These are phyloP conservation scores for Drosophila carrolli DNA, from an alignment of 1,140 invertebrate species.

Conservation along the genomic window DNA sequence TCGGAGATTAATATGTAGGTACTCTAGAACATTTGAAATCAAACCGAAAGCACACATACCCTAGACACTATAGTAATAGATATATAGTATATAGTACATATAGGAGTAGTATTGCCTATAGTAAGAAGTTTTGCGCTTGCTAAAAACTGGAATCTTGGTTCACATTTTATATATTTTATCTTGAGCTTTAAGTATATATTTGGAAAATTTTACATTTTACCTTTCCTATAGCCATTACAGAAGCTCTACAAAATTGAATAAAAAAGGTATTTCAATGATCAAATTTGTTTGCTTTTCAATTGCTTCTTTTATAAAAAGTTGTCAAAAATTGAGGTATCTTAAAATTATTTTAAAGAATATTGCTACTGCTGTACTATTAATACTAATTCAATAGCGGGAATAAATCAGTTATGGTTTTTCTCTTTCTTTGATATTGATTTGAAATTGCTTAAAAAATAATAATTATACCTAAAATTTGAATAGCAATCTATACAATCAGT, in stretches of 20 bases:
- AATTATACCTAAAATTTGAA: neutral
- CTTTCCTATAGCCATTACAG: neutral
- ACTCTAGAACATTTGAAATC: constrained; percentile 9
- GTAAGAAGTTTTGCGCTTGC: constrained; percentile 35
- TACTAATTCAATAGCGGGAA: neutral
- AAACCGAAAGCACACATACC: constrained; percentile 14
- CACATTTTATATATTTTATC: constrained; percentile 4
- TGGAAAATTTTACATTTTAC: neutral
- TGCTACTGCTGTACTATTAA: neutral
- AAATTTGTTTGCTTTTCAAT: neutral
- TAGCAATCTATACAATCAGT: constrained; percentile 2
- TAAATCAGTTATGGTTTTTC: neutral
- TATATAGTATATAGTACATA: constrained; percentile 39
- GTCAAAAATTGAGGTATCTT: neutral
- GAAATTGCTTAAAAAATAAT: neutral
- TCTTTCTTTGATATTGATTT: neutral
- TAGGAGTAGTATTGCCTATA: constrained; percentile 35
- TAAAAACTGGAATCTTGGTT: constrained; percentile 28
- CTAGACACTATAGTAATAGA: constrained; percentile 26
- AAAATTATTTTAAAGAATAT: neutral
- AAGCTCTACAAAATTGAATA: neutral
- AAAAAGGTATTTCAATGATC: neutral
- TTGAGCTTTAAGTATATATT: constrained; percentile 36
- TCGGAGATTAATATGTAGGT: constrained; percentile 21
- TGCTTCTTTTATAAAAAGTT: neutral